phyloP scores from a whole-genome alignment of 2,113 vertebrate genomes.

The Thamnophis sirtalis region DNA sequence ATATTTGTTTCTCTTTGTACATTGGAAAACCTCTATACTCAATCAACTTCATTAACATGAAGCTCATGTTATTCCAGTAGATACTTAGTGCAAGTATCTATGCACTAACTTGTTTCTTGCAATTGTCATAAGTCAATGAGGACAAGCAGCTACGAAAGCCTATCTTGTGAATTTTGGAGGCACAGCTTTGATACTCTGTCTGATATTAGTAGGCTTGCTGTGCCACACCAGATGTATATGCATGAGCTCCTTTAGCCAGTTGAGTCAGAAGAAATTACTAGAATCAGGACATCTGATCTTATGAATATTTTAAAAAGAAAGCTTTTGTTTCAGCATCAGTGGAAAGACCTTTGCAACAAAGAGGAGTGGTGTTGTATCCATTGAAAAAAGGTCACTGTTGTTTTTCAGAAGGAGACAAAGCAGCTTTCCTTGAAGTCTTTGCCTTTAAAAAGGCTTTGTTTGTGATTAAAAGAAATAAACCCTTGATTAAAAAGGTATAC shows the following conservation, averaged over 20 bases:
- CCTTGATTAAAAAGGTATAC: neutral
- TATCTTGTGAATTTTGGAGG: slow-evolving; percentile 8
- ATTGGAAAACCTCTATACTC: neutral
- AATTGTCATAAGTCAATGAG: neutral
- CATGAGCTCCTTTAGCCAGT: neutral
- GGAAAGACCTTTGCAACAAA: slow-evolving; percentile 23
- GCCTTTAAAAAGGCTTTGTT: neutral
- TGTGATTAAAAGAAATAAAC: neutral
- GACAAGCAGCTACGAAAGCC: slow-evolving; percentile 21
- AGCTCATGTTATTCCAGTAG: neutral
- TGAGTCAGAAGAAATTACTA: slow-evolving; percentile 13
- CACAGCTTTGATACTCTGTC: neutral
- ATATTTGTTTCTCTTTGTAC: neutral
- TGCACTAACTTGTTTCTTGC: slow-evolving; percentile 1
- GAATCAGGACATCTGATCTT: slow-evolving; percentile 1
- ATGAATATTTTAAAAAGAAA: neutral
- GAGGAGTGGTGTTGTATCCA: neutral
- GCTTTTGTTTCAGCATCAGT: neutral
- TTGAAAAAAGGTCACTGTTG: neutral
- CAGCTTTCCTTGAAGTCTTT: slow-evolving; percentile 9
- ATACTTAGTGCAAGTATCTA: too few species aligned
- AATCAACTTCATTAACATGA: neutral
- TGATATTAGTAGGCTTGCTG: neutral
- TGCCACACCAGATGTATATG: neutral
- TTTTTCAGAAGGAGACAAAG: neutral